Base-by-base conservation (phyloP, 2,888 invertebrate species). In the Dyspetes luteomarginatus region DNA sequence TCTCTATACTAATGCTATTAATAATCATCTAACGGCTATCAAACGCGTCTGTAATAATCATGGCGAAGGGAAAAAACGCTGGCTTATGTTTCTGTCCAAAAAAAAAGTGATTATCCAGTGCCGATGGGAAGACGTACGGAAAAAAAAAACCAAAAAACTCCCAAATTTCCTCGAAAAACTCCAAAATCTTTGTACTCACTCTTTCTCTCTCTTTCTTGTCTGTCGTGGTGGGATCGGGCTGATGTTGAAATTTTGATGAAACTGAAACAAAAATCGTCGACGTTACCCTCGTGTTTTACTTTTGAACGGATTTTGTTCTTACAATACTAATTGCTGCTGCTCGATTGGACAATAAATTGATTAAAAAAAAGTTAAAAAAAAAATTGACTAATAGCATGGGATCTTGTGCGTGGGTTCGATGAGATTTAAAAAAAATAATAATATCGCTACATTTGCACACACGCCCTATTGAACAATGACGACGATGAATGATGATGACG, bases 301-400 rank as follows among this genome's bases (percentile, higher is more conserved):
- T 78, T 75, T 43, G 71, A 52, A 36, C 28, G 26, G 71, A 60
- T 64, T 45, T 58, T 62, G 75, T 64, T 71, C 67, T 73, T 65
- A 48, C 50, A 52, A 52, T 65, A 72, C 65, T 74, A 65, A 77
- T 67, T 60, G 55, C 65, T 56, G 64, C 69, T 60, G 67, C 50
- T 73, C 81, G 62, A 76, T 56, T 36, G 0, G 15, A 26, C 17
- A n/a, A 22, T 52, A 36, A 56, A 71, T 65, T 68, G 50, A 52
- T 36, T 36, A 36, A 36, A 45, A 45, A 48, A 58, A 67, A n/a
- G n/a, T 36, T 15, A 50, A 22, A 4, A 19, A 36, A 41, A 60
- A 9, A 26, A 67, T 60, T 82, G 85, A 89, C 87, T 89, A 89
- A 89, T 87, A 83, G 89, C 89, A 89, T 89, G 89, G 89, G 87